Percentiles rank a stretch among this genome's conserved stretches.
These are phyloP conservation scores for Macroramphosus scolopax DNA, from an alignment of 2,797 vertebrate species.

Conservation along the genomic window DNA sequence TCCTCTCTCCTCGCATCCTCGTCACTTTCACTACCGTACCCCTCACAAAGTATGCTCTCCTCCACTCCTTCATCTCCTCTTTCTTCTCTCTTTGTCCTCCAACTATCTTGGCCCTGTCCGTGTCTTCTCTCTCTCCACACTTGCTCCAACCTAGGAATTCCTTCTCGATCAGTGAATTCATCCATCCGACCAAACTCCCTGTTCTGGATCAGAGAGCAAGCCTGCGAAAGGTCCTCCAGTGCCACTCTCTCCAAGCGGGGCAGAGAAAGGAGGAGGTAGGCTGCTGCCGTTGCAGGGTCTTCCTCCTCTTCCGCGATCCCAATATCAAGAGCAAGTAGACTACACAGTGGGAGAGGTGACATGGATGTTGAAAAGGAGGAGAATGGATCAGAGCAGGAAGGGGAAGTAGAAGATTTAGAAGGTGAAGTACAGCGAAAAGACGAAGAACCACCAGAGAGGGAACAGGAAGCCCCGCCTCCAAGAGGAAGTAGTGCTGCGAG, in stretches of 20 bases:
- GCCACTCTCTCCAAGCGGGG: conserved; percentile 73
- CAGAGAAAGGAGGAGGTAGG: conserved; percentile 81
- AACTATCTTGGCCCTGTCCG: conserved; percentile 4
- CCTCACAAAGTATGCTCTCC: conserved; percentile 15
- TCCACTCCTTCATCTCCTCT: conserved; percentile 24
- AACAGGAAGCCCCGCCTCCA: conserved; percentile 42
- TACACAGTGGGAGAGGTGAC: conserved; percentile 44
- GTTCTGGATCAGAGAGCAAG: conserved; percentile 68
- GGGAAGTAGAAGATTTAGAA: background rate
- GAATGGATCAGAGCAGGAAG: conserved; percentile 18
- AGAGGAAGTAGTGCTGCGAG: conserved; percentile 72
- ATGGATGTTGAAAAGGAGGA: conserved; percentile 7
- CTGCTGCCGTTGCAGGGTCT: conserved; percentile 32
- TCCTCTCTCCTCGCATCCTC: conserved; percentile 21
- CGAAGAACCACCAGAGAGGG: conserved; percentile 5
- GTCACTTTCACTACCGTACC: conserved; percentile 31
- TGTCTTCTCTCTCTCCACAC: conserved; percentile 45
- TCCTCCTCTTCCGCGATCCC: conserved; percentile 39
- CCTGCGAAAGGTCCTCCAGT: conserved; percentile 56
- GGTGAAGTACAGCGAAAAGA: background rate
- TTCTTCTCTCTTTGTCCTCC: conserved; percentile 1
- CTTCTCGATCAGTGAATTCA: conserved; percentile 44
- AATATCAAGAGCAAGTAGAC: conserved; percentile 76
- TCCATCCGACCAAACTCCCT: conserved; percentile 27
- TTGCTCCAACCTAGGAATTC: conserved; percentile 69